Evolutionary conservation across 2,888 invertebrate species (phyloP), one percentile per base, ranked within the genome.

Genomic region (Latrodectus hesperus): DNA sequence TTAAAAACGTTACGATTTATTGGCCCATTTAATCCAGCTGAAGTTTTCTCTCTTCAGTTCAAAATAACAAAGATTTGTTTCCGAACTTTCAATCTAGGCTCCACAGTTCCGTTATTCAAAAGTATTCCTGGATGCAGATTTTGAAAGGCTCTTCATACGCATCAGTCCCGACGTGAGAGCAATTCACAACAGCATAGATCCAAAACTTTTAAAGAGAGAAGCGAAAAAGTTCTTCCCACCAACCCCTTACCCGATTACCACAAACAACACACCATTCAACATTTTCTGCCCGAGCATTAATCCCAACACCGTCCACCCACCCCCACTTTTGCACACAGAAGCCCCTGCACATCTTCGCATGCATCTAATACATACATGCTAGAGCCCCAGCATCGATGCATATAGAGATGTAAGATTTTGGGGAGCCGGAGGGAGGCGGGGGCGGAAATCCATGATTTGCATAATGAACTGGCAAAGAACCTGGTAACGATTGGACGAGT

Each of bases 391-490:
- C 55, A 80, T 65, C 60, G 49, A 76, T 65, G 51, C 14, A 65
- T 76, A 79, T 79, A 75, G 38, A 38, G 77, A 84, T 84, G 84
- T 84, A 84, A 84, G 73, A 71, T 77, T 67, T 53, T 49, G 49
- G 75, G 75, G 5, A 0, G 5, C 38, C 5, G 38, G 4, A 6
- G 4, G 38, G 6, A 6, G 38, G 5, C 5, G 70, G 82, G 64
- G 77, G 72, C 77, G 84, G 77, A 84, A 84, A 84, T 84, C 84
- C 78, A 84, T 78, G 84, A 84, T 84, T 84, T 84, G 84, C 84
- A 84, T 84, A 84, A 84, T 84, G 84, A 84, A 84, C 84, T 84
- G 77, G 68, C 77, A 78, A 26, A 82, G 75, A 65, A 72, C 65
- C 81, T 55, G n/a, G 75, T 82, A 82, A 82, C 82, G 82, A 82